phyloP scores from a whole-genome alignment of 2,888 invertebrate species.

The Aphodius sticticus region DNA sequence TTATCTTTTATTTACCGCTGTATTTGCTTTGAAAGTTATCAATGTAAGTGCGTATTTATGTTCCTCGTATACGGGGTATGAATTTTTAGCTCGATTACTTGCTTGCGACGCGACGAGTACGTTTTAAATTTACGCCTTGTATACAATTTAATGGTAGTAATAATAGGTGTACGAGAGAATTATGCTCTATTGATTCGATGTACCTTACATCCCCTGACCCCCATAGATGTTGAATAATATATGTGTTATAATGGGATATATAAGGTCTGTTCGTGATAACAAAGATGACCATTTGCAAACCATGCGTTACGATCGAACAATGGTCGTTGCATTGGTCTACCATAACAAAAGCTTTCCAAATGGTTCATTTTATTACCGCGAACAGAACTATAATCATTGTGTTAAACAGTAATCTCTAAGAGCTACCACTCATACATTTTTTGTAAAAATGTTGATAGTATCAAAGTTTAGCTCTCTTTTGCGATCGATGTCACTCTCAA shows the following conservation, averaged over 20 bases:
- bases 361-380: too few species aligned
- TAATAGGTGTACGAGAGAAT: constrained; percentile 16
- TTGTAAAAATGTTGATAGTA: constrained; percentile 32
- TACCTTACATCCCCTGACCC: neutral
- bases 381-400: constrained; percentile 4
- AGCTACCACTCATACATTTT: constrained; percentile 19
- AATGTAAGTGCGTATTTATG: constrained; percentile 24
- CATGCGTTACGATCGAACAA: too few species aligned
- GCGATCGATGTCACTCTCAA: constrained; percentile 29
- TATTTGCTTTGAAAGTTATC: constrained; percentile 18
- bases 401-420: constrained; percentile 29
- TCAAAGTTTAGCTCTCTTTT: constrained; percentile 30
- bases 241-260: constrained; percentile 23
- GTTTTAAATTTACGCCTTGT: constrained; percentile 12
- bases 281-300: too few species aligned
- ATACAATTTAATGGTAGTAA: neutral
- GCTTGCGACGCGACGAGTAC: neutral
- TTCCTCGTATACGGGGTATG: constrained; percentile 12
- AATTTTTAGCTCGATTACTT: constrained; percentile 14
- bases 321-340: too few species aligned
- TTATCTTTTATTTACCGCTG: constrained; percentile 21
- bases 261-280: too few species aligned
- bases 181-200: neutral
- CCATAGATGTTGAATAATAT: constrained; percentile 26
- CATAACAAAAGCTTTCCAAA: too few species aligned